phyloP scores from a whole-genome alignment of 2,888 invertebrate species.

The Drosophila recens region DNA sequence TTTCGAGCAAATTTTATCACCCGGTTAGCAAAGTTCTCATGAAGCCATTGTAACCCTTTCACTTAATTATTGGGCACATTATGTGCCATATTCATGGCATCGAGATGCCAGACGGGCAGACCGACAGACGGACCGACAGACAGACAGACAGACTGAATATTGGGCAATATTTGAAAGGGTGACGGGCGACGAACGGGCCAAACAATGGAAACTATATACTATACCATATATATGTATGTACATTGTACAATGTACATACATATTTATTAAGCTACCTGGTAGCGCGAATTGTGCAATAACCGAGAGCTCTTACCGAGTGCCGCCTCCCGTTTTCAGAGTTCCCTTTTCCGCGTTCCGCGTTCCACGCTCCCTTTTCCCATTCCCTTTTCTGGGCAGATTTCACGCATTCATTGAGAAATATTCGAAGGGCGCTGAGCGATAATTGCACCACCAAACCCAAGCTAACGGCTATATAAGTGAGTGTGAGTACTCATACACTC shows the following conservation, averaged over 20 bases:
- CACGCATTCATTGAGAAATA: slow-evolving; percentile 75
- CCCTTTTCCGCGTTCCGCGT: background rate
- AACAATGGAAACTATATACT: slow-evolving; percentile 70
- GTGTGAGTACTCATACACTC: background rate
- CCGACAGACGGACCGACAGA: background rate
- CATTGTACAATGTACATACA: background rate
- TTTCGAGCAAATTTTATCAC: slow-evolving; percentile 69
- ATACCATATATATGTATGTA: background rate
- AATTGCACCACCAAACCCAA: slow-evolving; percentile 68
- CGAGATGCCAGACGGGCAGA: slow-evolving; percentile 26
- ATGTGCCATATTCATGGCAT: slow-evolving; percentile 79
- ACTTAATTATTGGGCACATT: slow-evolving; percentile 79
- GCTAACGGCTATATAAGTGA: slow-evolving; percentile 10
- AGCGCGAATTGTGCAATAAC: slow-evolving; percentile 64
- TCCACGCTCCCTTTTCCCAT: background rate
- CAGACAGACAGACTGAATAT: background rate
- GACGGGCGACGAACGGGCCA: slow-evolving; percentile 11
- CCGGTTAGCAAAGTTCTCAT: slow-evolving; percentile 77
- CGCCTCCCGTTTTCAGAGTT: slow-evolving; percentile 15
- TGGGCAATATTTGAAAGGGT: slow-evolving; percentile 13
- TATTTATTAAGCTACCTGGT: slow-evolving; percentile 32
- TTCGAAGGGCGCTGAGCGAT: slow-evolving; percentile 66
- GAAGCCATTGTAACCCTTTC: slow-evolving; percentile 80
- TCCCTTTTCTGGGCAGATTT: slow-evolving; percentile 48
- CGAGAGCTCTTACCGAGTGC: slow-evolving; percentile 27